phyloP scores from a whole-genome alignment of 2,113 vertebrate genomes.

The Lagopus leucura region DNA sequence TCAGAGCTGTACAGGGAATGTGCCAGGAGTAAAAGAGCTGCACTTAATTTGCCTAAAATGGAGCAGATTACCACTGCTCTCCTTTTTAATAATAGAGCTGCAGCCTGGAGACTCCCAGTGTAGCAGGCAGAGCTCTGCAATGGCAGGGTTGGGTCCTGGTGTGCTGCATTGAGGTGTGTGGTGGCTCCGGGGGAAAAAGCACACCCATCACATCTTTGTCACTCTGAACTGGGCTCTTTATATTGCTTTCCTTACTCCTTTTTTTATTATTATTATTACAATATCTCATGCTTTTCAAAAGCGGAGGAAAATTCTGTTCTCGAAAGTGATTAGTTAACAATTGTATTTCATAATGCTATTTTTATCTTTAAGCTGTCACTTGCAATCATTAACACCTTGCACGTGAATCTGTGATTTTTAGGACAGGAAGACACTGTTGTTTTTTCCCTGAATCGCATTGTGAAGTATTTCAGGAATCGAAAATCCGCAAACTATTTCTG shows the following conservation, averaged over 20 bases:
- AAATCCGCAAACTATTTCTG: constrained; percentile 60
- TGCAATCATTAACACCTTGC: constrained; percentile 35
- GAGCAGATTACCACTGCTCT: constrained; percentile 57
- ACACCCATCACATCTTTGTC: not conserved
- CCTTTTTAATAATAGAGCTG: constrained; percentile 42
- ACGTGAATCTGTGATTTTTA: constrained; percentile 28
- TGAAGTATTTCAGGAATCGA: constrained; percentile 67
- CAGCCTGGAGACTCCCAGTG: constrained; percentile 57
- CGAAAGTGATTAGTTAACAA: not conserved
- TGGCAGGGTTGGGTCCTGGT: not conserved
- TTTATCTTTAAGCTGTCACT: constrained; percentile 38
- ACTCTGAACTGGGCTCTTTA: not conserved
- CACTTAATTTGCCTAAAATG: constrained; percentile 63
- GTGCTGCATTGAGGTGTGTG: not conserved
- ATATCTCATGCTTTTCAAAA: not conserved
- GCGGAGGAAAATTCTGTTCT: not conserved
- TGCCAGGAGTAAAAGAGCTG: constrained; percentile 54
- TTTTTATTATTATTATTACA: not conserved
- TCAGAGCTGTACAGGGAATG: not conserved
- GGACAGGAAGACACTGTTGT: constrained; percentile 33
- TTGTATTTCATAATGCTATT: not conserved
- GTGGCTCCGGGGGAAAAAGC: not conserved
- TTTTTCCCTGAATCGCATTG: constrained; percentile 24
- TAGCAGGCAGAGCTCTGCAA: constrained; percentile 12
- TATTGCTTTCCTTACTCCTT: not conserved